Base-by-base conservation (phyloP, 2,113 vertebrate genomes). In the Nycticebus coucang region DNA sequence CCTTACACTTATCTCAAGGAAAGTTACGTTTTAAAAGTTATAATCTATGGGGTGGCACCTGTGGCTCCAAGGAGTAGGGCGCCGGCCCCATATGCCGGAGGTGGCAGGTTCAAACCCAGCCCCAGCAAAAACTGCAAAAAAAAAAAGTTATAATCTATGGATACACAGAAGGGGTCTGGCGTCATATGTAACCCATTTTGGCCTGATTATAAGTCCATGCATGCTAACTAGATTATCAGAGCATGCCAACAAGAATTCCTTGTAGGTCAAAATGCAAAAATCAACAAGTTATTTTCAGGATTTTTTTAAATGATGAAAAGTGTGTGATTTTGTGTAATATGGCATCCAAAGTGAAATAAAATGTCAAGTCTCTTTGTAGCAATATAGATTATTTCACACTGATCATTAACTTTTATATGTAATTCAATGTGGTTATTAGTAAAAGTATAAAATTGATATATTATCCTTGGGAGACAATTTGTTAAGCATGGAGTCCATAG, bases 11-110 rank as follows among this genome's bases (percentile, higher is more conserved):
- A 26, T 87, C 35, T 78, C 53, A 87, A 68, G 22, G 55, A 79
- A 95, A 95, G 77, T 17, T 17, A n/a, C 28, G 87, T 84, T 72
- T 59, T 71, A 62, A 64, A 90, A 96, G 92, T 62, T 92, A 74
- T 22, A 90, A 45, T 33, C 66, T 30, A 45, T 3, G 7, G 62
- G 41, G 41, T 5, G 41, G 41, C 41, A 41, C 41, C 41, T 41
- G 41, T 41, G 41, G 41, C 41, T 41, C 41, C 41, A 41, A 41
- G 41, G 41, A 41, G 41, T 41, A 41, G 41, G 41, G 41, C 41
- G 41, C 41, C 41, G 41, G 41, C 41, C 41, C 41, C 41, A 41
- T 41, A 41, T 41, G 41, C 41, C 41, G 41, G 41, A 41, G 41
- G 41, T 41, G 41, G 41, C 5, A 5, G 41, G 41, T 41, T 41